phyloP scores from a whole-genome alignment of 2,113 vertebrate species.

The Alethe castanea region DNA sequence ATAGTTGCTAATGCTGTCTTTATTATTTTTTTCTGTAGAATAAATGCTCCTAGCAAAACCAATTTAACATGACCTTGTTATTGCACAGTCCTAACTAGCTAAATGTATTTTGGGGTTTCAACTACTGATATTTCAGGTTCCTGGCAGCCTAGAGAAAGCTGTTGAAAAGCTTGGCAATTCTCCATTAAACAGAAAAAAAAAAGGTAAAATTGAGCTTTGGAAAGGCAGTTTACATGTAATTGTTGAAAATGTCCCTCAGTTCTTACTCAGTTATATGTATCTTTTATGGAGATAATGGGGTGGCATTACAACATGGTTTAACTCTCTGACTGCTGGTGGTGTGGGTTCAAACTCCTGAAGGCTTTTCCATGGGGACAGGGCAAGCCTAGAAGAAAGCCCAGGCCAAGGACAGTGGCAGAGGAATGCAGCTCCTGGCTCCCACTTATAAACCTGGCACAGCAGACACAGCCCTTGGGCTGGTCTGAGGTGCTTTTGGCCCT shows the following conservation, averaged over 20 bases:
- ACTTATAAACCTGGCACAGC: rapidly evolving
- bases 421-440: not conserved
- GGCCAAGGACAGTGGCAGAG: not conserved
- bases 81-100: not conserved
- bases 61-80: conserved; percentile 31
- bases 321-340: not conserved
- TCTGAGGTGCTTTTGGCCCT: not conserved
- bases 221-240: rapidly evolving
- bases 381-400: too few species aligned
- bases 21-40: conserved; percentile 32
- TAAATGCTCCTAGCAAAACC: not conserved
- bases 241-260: not conserved
- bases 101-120: not conserved
- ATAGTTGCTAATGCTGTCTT: conserved; percentile 17
- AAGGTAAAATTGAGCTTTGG: not conserved
- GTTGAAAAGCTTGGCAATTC: not conserved
- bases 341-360: not conserved
- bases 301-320: not conserved
- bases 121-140: not conserved
- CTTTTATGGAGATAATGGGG: not conserved
- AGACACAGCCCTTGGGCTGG: not conserved
- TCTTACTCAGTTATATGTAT: not conserved
- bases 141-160: not conserved
- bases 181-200: not conserved
- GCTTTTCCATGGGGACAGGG: not conserved